Evolutionary conservation across 2,113 vertebrate species (phyloP), one percentile per base, ranked within the genome.

Genomic region (Deroptyus accipitrinus): DNA sequence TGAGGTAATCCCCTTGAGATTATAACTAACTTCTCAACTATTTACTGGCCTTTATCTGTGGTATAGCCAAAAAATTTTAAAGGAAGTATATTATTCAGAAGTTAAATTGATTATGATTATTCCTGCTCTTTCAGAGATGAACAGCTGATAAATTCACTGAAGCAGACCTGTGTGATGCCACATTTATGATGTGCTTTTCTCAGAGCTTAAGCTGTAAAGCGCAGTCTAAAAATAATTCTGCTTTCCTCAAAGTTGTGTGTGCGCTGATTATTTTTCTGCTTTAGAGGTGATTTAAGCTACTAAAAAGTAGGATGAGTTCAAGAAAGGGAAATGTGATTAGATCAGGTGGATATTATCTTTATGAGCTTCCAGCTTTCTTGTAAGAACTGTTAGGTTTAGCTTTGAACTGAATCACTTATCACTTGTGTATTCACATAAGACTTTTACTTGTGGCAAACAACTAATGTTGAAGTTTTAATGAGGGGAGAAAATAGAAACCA

Each of bases 201-300:
- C 17, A 5, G 51, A 83, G 52, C 57, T 93, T 81, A 63, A 84
- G 83, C 92, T 74, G 33, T 88, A 79, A 94, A 94, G 48, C 66
- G 23, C 74, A 79, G 49, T 57, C 77, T 95, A 95, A 96, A 95
- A 97, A 97, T 93, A 96, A 89, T 92, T 72, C 90, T 84, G 41
- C 76, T 95, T 96, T 86, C 51, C 64, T 72, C 41, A 67, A 59
- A 78, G 80, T 83, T 3, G 1, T 39, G 25, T 57, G 52, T 79
- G 70, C 37, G 94, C 96, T 92, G 92, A 96, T 96, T 94, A 35
- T 82, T 96, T 94, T 95, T 95, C 92, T 88, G 83, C 94, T 93
- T 94, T 62, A 78, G 86, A 95, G 86, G 79, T 92, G 82, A 86
- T 78, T 94, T 83, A 94, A 77, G 48, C 75, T 72, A 48, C 77